Conservation (phyloP, 2,797 vertebrate species). For the Karalla daura region DNA sequence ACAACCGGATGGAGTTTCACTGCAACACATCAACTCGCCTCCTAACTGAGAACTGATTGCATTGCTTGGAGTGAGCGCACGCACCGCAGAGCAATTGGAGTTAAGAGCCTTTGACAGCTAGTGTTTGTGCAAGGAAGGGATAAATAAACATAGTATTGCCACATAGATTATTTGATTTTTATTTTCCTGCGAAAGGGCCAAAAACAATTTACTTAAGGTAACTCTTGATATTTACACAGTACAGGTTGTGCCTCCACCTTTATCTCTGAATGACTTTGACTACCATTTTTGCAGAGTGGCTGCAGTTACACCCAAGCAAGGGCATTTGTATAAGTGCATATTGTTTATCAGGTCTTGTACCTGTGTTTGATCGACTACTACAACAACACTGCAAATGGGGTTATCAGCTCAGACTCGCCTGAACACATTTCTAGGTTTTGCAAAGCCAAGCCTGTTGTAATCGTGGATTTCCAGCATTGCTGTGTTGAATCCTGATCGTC, state of each 20-base stretch:
- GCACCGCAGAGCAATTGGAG: conserved; percentile 38
- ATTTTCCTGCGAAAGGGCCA: conserved; percentile 13
- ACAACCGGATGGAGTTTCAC: conserved; percentile 39
- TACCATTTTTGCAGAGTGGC: conserved; percentile 11
- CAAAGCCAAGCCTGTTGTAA: not conserved
- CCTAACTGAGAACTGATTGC: conserved; percentile 31
- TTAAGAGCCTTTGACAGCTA: conserved; percentile 47
- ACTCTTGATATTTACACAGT: conserved; percentile 21
- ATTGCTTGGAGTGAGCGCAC: conserved; percentile 27
- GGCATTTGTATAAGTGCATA: conserved; percentile 16
- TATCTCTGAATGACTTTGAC: not conserved
- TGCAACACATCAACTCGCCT: conserved; percentile 28
- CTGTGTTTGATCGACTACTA: not conserved
- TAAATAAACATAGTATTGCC: conserved; percentile 52
- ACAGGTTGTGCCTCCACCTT: conserved; percentile 10
- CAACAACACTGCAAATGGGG: not conserved
- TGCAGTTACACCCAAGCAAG: conserved; percentile 12
- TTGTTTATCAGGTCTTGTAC: conserved; percentile 32
- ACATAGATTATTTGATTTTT: conserved; percentile 42
- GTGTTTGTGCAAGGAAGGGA: conserved; percentile 60
- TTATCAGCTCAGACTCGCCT: not conserved
- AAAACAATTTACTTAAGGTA: conserved; percentile 18
- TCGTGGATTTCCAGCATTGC: not conserved
- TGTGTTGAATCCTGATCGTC: not conserved
- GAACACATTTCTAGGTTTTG: not conserved